phyloP scores from a whole-genome alignment of 2,888 invertebrate genomes.

The Heteromurus nitidus region DNA sequence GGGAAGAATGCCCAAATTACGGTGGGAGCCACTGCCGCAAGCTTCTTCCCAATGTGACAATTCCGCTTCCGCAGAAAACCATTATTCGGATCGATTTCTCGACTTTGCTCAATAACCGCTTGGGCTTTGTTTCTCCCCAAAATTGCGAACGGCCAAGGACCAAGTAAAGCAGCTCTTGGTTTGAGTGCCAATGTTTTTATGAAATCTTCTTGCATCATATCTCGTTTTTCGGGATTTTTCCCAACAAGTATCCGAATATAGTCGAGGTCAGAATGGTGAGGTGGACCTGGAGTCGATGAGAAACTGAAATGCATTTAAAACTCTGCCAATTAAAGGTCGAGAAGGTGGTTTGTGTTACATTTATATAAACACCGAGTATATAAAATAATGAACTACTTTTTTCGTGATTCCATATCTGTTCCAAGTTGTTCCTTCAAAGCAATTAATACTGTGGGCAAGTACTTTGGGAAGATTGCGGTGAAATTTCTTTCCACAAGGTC shows the following conservation, averaged over 20 bases:
- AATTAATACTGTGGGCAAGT: neutral
- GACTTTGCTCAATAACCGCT: neutral
- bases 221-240: neutral
- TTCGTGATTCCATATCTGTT: neutral
- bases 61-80: neutral
- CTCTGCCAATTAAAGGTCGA: neutral
- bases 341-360: neutral
- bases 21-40: neutral
- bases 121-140: constrained; percentile 13
- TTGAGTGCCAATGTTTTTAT: neutral
- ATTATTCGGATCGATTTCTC: neutral
- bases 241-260: neutral
- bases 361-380: too few relatives aligned
- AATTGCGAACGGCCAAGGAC: constrained; percentile 29
- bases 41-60: constrained; percentile 21
- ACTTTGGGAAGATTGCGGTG: constrained; percentile 8
- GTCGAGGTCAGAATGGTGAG: neutral
- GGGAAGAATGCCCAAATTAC: constrained; percentile 13
- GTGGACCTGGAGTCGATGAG: neutral
- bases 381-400: too few relatives aligned
- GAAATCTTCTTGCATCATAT: neutral
- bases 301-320: neutral
- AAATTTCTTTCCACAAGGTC: constrained; percentile 15
- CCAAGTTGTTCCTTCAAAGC: neutral
- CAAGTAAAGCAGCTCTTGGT: neutral